phyloP scores from a whole-genome alignment of 2,113 vertebrate species.

The Ifrita kowaldi region DNA sequence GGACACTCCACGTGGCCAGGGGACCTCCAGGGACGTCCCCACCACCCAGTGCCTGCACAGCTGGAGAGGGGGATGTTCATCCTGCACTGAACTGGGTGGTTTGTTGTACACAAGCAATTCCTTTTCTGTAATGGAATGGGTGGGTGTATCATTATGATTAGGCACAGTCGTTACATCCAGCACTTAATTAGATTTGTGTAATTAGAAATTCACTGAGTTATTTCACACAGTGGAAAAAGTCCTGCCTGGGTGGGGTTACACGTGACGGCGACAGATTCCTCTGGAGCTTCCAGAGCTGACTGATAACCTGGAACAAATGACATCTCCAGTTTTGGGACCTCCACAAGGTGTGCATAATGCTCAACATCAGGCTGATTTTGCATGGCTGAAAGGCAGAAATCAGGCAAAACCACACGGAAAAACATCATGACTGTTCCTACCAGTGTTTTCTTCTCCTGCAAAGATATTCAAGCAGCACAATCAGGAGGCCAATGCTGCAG shows the following conservation, averaged over 20 bases:
- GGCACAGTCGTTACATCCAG: background rate
- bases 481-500: background rate
- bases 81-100: background rate
- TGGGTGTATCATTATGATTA: background rate
- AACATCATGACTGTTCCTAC: background rate
- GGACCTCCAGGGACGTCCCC: background rate
- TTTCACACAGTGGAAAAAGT: background rate
- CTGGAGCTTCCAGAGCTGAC: background rate
- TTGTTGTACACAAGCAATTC: background rate
- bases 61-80: background rate
- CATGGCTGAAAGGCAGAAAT: background rate
- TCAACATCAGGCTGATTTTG: background rate
- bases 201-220: constrained; percentile 11
- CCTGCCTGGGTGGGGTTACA: background rate
- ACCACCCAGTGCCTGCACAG: background rate
- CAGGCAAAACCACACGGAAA: background rate
- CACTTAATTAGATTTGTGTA: constrained; percentile 34
- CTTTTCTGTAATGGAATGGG: background rate
- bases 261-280: rapidly evolving
- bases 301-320: background rate
- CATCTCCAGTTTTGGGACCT: background rate
- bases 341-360: background rate
- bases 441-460: background rate
- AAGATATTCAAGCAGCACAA: background rate
- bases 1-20: rapidly evolving